Conservation (phyloP, 1,140 invertebrate genomes). For the Trichoplusia ni region DNA sequence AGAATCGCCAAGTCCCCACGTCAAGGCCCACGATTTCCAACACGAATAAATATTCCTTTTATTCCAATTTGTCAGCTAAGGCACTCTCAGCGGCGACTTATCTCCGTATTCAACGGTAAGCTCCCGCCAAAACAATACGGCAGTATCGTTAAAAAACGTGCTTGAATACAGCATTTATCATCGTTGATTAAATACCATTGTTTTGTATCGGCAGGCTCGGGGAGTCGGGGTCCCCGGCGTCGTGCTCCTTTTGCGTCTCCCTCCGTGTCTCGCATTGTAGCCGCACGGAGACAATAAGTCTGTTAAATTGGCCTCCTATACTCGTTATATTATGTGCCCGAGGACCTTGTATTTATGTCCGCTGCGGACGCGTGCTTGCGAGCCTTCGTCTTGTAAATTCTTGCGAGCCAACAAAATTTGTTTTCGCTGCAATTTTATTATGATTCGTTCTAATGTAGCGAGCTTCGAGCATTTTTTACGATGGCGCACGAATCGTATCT, state of each 20-base stretch:
- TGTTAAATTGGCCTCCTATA: slow-evolving; percentile 78
- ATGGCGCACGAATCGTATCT: slow-evolving; percentile 16
- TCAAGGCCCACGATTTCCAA: slow-evolving; percentile 56
- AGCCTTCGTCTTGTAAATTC: slow-evolving; percentile 50
- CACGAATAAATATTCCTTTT: slow-evolving; percentile 81
- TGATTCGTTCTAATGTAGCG: slow-evolving; percentile 25
- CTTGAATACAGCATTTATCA: slow-evolving; percentile 79
- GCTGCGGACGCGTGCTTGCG: slow-evolving; percentile 49
- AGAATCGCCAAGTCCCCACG: slow-evolving; percentile 49
- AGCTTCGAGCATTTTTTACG: slow-evolving; percentile 22
- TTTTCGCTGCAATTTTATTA: slow-evolving; percentile 37
- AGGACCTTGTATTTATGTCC: slow-evolving; percentile 55
- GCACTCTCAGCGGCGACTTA: slow-evolving; percentile 78
- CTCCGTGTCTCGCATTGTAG: slow-evolving; percentile 70
- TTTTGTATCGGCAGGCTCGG: slow-evolving; percentile 77
- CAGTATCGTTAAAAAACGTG: slow-evolving; percentile 80
- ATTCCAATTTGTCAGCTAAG: slow-evolving; percentile 80
- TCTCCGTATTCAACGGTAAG: slow-evolving; percentile 77
- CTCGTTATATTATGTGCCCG: slow-evolving; percentile 56
- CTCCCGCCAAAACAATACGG: slow-evolving; percentile 79
- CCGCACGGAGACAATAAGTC: slow-evolving; percentile 78
- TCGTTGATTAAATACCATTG: slow-evolving; percentile 82
- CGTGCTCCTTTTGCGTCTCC: slow-evolving; percentile 70
- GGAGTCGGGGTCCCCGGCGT: slow-evolving; percentile 63
- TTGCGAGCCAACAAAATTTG: slow-evolving; percentile 37